These are phyloP conservation scores for Cettia cetti DNA, from an alignment of 2,113 vertebrate species.

Conservation along the genomic window DNA sequence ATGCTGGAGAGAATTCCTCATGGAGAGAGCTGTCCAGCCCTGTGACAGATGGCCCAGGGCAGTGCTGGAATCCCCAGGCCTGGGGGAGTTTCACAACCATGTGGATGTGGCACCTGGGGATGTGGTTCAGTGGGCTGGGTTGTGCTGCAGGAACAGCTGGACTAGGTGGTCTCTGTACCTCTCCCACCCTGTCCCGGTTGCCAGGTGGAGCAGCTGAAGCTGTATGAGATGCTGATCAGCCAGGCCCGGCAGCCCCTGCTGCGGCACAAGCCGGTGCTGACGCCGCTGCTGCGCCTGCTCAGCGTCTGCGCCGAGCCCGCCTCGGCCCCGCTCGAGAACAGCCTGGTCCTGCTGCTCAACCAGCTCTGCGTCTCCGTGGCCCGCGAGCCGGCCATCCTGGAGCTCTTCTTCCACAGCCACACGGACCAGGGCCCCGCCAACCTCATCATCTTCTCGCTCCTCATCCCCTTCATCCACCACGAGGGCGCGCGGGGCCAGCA, in stretches of 20 bases:
- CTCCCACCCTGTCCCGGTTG: accelerated
- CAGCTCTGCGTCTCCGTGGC: conserved; percentile 91
- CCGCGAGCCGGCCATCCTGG: conserved; percentile 85
- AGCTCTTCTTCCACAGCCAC: conserved; percentile 87
- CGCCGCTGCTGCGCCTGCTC: conserved; percentile 85
- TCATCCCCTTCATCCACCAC: conserved; percentile 94
- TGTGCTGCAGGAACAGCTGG: background rate
- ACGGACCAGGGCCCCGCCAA: conserved; percentile 82
- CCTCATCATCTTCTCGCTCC: conserved; percentile 92
- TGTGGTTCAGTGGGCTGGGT: background rate
- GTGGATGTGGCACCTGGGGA: background rate
- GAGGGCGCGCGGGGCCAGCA: conserved; percentile 92
- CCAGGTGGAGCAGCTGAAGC: conserved; percentile 85
- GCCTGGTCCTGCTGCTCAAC: conserved; percentile 92
- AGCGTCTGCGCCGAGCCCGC: conserved; percentile 80
- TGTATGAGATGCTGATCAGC: conserved; percentile 93
- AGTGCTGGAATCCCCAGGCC: background rate
- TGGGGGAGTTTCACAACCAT: background rate
- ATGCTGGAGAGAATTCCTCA: background rate
- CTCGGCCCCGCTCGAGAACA: conserved; percentile 79
- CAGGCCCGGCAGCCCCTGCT: conserved; percentile 91
- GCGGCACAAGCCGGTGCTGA: conserved; percentile 83
- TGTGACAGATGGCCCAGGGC: background rate
- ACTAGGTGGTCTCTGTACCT: background rate
- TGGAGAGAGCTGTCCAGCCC: background rate